These are phyloP conservation scores for Leptopilina boulardi DNA, from an alignment of 1,140 invertebrate genomes.

Conservation along the genomic window DNA sequence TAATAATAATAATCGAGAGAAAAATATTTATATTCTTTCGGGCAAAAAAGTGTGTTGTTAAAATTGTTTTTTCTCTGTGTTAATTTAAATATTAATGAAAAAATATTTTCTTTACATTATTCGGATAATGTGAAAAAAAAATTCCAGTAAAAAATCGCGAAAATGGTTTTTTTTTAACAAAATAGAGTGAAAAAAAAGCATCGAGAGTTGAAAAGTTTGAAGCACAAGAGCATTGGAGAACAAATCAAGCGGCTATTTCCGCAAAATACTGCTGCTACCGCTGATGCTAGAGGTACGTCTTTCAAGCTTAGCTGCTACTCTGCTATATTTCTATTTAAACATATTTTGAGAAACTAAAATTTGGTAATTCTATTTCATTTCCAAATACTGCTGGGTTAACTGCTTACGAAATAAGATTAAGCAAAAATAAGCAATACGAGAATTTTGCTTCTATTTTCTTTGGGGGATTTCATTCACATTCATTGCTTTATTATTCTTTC, in stretches of 20 bases:
- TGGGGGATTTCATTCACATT: neutral
- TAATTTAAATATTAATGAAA: neutral
- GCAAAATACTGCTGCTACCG: conserved; percentile 72
- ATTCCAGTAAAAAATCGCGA: conserved; percentile 4
- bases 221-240: conserved; percentile 69
- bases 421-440: neutral
- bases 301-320: conserved; percentile 70
- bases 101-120: conserved; percentile 13
- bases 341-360: neutral
- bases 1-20: neutral
- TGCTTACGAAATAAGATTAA: neutral
- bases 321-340: conserved; percentile 53
- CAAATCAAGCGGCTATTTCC: conserved; percentile 67
- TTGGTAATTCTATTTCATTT: neutral
- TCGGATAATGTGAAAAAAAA: neutral
- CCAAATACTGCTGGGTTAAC: too few relatives aligned
- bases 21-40: neutral
- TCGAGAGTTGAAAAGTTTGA: conserved; percentile 70
- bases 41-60: neutral
- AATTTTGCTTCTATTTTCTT: neutral
- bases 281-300: conserved; percentile 74
- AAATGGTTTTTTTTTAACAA: conserved; percentile 10
- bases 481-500: neutral
- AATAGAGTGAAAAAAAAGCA: conserved; percentile 64
- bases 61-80: neutral